These are phyloP conservation scores for Nematolebias whitei DNA, from an alignment of 2,113 vertebrate species.

Conservation along the genomic window DNA sequence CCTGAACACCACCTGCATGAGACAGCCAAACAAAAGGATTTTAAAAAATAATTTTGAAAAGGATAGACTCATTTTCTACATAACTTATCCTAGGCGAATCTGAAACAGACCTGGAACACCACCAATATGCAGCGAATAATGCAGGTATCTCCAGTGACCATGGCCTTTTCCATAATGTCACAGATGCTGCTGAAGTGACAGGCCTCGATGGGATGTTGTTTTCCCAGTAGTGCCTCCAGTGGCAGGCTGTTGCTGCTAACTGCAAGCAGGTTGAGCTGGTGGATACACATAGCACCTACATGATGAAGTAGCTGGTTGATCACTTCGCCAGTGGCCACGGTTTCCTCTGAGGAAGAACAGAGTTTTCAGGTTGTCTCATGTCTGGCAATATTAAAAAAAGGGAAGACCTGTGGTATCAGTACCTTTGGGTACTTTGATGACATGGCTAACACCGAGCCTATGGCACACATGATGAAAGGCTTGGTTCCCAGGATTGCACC, in stretches of 20 bases:
- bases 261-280: conserved; percentile 94
- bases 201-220: conserved; percentile 94
- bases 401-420: neutral
- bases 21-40: neutral
- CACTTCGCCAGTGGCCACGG: conserved; percentile 91
- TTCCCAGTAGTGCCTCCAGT: conserved; percentile 89
- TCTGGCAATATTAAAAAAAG: neutral
- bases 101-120: conserved; percentile 90
- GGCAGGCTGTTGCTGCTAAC: conserved; percentile 87
- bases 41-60: too few relatives aligned
- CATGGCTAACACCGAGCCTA: conserved; percentile 93
- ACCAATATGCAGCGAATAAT: conserved; percentile 96
- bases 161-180: conserved; percentile 99
- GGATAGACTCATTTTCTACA: neutral
- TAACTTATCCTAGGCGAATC: neutral
- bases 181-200: conserved; percentile 97
- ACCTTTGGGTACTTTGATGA: conserved; percentile 95
- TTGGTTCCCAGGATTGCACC: conserved; percentile 98
- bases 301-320: conserved; percentile 98
- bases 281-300: conserved; percentile 98
- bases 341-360: conserved; percentile 83
- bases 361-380: neutral
- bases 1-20: conserved; percentile 92
- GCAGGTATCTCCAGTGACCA: conserved; percentile 95
- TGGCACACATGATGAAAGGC: conserved; percentile 99